Evolutionary conservation across 2,888 invertebrate species (phyloP).

Genomic region (Trisateles emortualis): DNA sequence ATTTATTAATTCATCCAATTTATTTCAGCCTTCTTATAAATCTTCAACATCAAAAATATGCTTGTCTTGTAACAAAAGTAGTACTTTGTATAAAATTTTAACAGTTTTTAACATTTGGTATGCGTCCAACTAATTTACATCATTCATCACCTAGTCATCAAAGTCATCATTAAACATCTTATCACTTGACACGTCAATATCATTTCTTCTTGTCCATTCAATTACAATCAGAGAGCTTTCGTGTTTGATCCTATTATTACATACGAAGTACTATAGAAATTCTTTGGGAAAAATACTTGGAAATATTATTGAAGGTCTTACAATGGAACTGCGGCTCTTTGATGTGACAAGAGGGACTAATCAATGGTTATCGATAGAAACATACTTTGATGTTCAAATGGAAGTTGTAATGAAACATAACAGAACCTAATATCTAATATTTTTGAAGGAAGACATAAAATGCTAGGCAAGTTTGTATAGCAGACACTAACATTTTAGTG

Average conservation of each 20-base stretch:
- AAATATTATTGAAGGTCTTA: constrained; percentile 72
- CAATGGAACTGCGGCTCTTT: constrained; percentile 74
- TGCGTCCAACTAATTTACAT: constrained; percentile 38
- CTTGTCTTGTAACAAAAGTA: constrained; percentile 29
- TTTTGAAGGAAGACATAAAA: constrained; percentile 26
- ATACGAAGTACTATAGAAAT: constrained; percentile 39
- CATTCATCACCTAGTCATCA: constrained; percentile 46
- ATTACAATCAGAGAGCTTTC: constrained; percentile 50
- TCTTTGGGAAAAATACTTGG: constrained; percentile 66
- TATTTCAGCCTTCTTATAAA: constrained; percentile 37
- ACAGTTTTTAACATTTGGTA: constrained; percentile 34
- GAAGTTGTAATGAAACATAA: constrained; percentile 34
- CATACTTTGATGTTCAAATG: constrained; percentile 66
- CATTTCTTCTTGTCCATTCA: constrained; percentile 47
- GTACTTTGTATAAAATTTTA: constrained; percentile 42
- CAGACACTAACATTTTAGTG: constrained; percentile 22
- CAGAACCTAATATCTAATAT: constrained; percentile 19
- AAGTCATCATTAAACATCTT: constrained; percentile 44
- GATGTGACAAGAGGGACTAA: constrained; percentile 82
- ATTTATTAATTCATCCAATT: constrained; percentile 29
- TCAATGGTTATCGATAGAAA: constrained; percentile 76
- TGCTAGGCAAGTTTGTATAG: constrained; percentile 16
- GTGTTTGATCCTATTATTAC: constrained; percentile 53
- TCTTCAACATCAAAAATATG: constrained; percentile 30
- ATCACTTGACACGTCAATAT: constrained; percentile 48